phyloP scores from a whole-genome alignment of 2,888 invertebrate genomes.

The Pterostichus madidus region DNA sequence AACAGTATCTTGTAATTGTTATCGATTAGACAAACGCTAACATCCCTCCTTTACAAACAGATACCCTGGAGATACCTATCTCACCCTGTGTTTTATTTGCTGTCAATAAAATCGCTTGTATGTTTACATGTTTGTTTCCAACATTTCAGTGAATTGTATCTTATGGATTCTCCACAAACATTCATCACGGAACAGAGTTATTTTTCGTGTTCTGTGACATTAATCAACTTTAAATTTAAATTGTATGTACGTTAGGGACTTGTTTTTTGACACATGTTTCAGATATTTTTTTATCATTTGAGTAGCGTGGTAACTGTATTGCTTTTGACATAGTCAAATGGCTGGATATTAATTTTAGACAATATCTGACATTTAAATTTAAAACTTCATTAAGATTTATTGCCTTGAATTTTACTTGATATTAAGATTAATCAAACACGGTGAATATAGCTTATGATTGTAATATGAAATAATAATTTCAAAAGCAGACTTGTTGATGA shows the following conservation, averaged over 20 bases:
- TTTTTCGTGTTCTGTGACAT: background rate
- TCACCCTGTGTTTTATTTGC: background rate
- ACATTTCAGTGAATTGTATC: too few species aligned
- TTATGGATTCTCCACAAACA: too few species aligned
- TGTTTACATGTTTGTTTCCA: background rate
- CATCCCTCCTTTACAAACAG: background rate
- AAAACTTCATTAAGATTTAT: conserved; percentile 6
- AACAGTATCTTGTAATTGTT: too few species aligned
- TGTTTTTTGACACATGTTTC: background rate
- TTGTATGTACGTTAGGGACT: background rate
- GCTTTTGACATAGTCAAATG: conserved; percentile 10
- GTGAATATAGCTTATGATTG: too few species aligned
- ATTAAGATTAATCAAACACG: too few species aligned
- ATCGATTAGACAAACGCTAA: too few species aligned
- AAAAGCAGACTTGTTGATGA: too few species aligned
- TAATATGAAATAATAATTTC: too few species aligned
- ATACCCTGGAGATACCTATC: background rate
- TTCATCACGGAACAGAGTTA: background rate
- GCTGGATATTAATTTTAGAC: conserved; percentile 9
- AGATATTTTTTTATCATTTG: conserved; percentile 5
- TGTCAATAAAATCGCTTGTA: background rate
- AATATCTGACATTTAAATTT: conserved; percentile 17
- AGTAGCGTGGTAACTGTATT: background rate
- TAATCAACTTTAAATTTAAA: background rate
- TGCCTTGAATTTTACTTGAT: background rate